Conservation (phyloP, 2,888 invertebrate genomes). For the Hyalella azteca region DNA sequence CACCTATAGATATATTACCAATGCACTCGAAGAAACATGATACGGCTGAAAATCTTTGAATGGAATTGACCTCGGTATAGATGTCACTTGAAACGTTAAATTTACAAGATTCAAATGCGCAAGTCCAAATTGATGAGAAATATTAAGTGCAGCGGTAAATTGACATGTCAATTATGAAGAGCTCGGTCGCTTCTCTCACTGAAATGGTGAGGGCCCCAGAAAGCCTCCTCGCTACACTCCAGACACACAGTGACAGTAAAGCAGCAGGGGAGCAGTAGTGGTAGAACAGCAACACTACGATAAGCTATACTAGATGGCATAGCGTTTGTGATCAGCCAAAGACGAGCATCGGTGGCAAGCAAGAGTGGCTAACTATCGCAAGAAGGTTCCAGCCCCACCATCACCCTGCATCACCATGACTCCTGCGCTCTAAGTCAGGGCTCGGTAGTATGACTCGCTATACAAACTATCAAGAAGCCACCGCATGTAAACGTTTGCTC, state of each 20-base stretch:
- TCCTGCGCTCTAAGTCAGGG: slow-evolving; percentile 24
- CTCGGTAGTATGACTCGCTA: not conserved
- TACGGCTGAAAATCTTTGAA: too few relatives aligned
- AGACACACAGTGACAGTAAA: slow-evolving; percentile 32
- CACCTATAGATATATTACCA: too few relatives aligned
- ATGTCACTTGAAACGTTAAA: too few relatives aligned
- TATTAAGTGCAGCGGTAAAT: too few relatives aligned
- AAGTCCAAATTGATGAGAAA: too few relatives aligned
- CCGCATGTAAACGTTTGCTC: not conserved
- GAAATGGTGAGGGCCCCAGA: not conserved
- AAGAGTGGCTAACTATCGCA: slow-evolving; percentile 19
- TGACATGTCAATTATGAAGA: too few relatives aligned
- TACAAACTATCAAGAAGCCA: not conserved
- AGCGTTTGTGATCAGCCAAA: slow-evolving; percentile 26
- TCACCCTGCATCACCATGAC: not conserved
- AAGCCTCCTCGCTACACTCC: slow-evolving; percentile 28
- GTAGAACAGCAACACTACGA: slow-evolving; percentile 33
- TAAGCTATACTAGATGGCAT: slow-evolving; percentile 32
- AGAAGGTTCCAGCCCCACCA: slow-evolving; percentile 27
- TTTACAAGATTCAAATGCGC: too few relatives aligned
- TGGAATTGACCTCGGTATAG: too few relatives aligned
- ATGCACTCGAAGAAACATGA: too few relatives aligned
- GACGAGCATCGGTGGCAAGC: slow-evolving; percentile 33
- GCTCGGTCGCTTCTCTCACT: not conserved
- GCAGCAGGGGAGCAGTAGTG: slow-evolving; percentile 28